phyloP scores from a whole-genome alignment of 2,113 vertebrate species.

The Ptychochromis oligacanthus region DNA sequence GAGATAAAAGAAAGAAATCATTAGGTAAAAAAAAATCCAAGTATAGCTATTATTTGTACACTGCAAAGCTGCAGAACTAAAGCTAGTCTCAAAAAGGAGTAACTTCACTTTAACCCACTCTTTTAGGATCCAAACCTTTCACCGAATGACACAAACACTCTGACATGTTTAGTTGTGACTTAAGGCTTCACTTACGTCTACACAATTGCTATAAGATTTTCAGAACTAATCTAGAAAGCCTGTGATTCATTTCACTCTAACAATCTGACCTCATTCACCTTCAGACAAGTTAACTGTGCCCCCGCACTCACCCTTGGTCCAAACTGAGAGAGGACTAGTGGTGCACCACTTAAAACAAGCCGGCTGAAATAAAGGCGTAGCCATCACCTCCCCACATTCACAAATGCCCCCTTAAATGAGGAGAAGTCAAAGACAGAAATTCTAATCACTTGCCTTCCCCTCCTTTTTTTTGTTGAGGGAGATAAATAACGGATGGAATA shows the following conservation, averaged over 20 bases:
- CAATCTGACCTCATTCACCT: constrained; percentile 63
- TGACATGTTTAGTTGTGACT: constrained; percentile 16
- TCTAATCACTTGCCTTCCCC: constrained; percentile 79
- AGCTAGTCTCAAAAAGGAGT: not conserved
- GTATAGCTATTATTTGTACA: not conserved
- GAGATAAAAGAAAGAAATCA: not conserved
- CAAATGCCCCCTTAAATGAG: constrained; percentile 76
- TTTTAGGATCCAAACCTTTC: constrained; percentile 19
- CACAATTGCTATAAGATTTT: constrained; percentile 43
- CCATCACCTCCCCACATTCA: constrained; percentile 79
- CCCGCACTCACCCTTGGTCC: constrained; percentile 45
- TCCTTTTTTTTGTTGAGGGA: constrained; percentile 74
- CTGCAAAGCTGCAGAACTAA: not conserved
- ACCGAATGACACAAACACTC: constrained; percentile 35
- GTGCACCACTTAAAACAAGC: constrained; percentile 67
- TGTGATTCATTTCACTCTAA: constrained; percentile 58
- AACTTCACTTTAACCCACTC: constrained; percentile 18
- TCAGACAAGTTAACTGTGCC: constrained; percentile 67
- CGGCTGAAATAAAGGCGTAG: constrained; percentile 70
- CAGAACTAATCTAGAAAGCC: constrained; percentile 34
- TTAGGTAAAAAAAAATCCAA: not conserved
- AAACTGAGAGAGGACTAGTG: constrained; percentile 56
- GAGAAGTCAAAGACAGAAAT: constrained; percentile 78
- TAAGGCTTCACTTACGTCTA: constrained; percentile 27
- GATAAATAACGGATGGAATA: constrained; percentile 76